Evolutionary conservation across 2,113 vertebrate species (phyloP).

Genomic region (Hypanus sabinus): DNA sequence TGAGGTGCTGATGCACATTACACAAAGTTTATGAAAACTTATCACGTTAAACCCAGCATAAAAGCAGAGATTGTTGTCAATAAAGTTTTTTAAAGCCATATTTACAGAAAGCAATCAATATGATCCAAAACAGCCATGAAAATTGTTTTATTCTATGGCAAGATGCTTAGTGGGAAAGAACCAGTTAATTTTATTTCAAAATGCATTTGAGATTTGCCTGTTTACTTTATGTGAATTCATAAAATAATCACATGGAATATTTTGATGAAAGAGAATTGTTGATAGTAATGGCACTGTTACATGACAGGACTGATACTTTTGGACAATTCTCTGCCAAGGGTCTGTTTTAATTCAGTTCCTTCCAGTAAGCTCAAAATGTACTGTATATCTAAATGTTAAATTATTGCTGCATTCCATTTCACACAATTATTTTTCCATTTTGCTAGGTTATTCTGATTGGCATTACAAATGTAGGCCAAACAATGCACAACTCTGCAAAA

Average conservation of each 20-base stretch:
- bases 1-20: background rate
- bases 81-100: background rate
- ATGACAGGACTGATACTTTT: background rate
- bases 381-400: background rate
- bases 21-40: background rate
- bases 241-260: background rate
- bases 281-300: background rate
- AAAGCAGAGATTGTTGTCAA: background rate
- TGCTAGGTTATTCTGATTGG: background rate
- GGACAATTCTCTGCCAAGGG: background rate
- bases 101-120: background rate
- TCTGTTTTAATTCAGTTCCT: background rate
- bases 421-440: background rate
- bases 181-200: background rate
- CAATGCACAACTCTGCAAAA: too few species aligned
- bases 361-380: background rate
- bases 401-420: background rate
- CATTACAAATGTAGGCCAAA: background rate
- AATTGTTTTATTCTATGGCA: background rate
- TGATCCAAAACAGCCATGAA: background rate
- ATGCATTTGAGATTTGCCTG: background rate
- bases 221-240: background rate
- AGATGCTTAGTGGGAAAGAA: background rate
- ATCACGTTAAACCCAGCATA: background rate
- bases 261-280: background rate